These are phyloP conservation scores for Panagrolaimus sp. DNA, from an alignment of 1,140 invertebrate species.

Conservation along the genomic window DNA sequence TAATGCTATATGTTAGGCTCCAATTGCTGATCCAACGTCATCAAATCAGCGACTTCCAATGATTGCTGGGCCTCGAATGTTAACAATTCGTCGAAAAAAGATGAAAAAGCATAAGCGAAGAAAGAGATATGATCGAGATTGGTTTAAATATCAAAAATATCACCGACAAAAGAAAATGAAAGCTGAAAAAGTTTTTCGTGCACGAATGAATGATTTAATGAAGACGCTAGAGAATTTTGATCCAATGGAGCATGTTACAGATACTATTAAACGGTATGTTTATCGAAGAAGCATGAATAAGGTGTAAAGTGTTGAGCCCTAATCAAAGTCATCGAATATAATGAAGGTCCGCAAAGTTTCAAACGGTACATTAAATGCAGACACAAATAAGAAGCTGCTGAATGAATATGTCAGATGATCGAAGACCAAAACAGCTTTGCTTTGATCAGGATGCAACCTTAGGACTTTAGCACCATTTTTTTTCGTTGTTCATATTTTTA, in stretches of 20 bases:
- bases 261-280: conserved; percentile 38
- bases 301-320: too few species aligned
- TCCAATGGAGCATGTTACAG: conserved; percentile 49
- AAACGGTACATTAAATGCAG: too few species aligned
- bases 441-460: too few species aligned
- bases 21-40: neutral
- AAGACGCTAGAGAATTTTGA: conserved; percentile 45
- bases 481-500: too few species aligned
- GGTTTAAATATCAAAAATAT: conserved; percentile 50
- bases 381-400: too few species aligned
- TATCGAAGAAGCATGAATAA: too few species aligned
- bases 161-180: conserved; percentile 49
- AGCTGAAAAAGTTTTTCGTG: conserved; percentile 47
- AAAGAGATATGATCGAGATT: conserved; percentile 52
- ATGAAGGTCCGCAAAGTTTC: too few species aligned
- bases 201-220: conserved; percentile 44
- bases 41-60: neutral
- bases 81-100: conserved; percentile 50
- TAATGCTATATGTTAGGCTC: neutral
- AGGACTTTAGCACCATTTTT: too few species aligned
- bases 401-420: too few species aligned
- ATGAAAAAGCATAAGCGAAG: conserved; percentile 56
- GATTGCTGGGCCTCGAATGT: conserved; percentile 33
- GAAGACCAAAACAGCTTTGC: too few species aligned
- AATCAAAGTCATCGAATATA: too few species aligned